Evolutionary conservation across 2,797 vertebrate genomes (phyloP).

Genomic region (Phataginus tricuspis): DNA sequence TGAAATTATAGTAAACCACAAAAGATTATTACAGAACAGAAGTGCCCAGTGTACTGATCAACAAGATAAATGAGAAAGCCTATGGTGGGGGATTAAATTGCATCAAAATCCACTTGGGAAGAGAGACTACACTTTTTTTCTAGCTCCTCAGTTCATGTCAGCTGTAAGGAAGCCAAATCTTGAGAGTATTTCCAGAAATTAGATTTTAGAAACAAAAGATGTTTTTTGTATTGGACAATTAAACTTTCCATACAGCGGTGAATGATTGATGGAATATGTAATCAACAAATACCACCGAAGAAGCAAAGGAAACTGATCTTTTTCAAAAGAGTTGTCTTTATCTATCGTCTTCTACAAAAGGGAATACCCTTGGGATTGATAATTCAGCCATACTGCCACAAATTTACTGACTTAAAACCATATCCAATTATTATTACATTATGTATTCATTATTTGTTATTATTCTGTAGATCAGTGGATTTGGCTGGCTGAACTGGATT

Average conservation of each 20-base stretch:
- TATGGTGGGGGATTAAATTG: conserved; percentile 60
- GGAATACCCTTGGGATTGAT: neutral
- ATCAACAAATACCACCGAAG: conserved; percentile 41
- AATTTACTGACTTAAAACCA: neutral
- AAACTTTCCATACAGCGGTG: conserved; percentile 3
- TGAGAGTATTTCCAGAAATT: conserved; percentile 69
- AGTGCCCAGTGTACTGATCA: conserved; percentile 58
- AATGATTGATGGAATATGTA: conserved; percentile 34
- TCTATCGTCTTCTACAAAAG: conserved; percentile 12
- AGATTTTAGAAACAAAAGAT: conserved; percentile 67
- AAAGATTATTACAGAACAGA: conserved; percentile 51
- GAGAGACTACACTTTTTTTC: conserved; percentile 44
- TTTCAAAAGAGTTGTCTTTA: neutral
- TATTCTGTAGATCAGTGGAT: neutral
- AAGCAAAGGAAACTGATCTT: neutral
- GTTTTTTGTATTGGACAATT: conserved; percentile 59
- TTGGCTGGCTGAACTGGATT: neutral
- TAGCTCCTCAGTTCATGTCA: conserved; percentile 49
- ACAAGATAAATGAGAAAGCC: conserved; percentile 70
- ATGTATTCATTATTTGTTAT: neutral
- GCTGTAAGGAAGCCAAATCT: conserved; percentile 45
- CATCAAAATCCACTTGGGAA: conserved; percentile 58
- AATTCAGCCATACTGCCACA: neutral
- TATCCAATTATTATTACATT: neutral
- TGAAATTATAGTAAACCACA: conserved; percentile 45